Base-by-base conservation (phyloP, 2,888 invertebrate genomes). In the Orchesella flavescens region DNA sequence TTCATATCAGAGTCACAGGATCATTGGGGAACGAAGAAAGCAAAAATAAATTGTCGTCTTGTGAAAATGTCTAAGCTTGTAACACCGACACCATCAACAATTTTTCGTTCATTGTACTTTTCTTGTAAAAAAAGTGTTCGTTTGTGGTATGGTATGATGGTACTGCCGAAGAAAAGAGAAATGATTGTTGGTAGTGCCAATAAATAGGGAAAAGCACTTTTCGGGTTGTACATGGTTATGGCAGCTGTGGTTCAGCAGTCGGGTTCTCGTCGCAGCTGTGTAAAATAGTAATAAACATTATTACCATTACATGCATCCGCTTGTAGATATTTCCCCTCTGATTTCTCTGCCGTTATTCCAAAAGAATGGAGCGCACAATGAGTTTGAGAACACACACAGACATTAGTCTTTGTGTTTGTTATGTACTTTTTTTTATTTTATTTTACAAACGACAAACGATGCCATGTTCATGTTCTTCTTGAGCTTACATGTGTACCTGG, bases 221-320 rank as follows among this genome's bases (percentile, higher is more conserved):
- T 34, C 34, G 7, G 34, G n/a, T 61, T 49, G 63, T 63, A 63
- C 63, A 74, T 63, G 61, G 61, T 74, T 44, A 63, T 61, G 46
- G 74, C 55, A 43, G n/a, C 24, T 34, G 23, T 15, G 10, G 65
- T 65, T 7, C n/a, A 10, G 5, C 53, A 10, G 53, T 53, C 53
- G 2, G 3, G 57, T 55, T 13, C 57, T 19, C 63, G 74, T 74
- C 74, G 34, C 74, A 74, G 74, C 74, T 74, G 74, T 65, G 65
- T 74, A 49, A 63, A 74, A 74, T 65, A 34, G 63, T 63, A 65
- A 74, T 74, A 63, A 65, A 74, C 65, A 65, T 74, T 74, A 74
- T 65, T 34, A 34, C 34, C 34, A 34, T 34, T 74, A 19, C 34
- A 74, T 44, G 66, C 43, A 66, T 66, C 66, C 66, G 66, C 13